These are phyloP conservation scores for Drosophila siamana DNA, from an alignment of 2,888 invertebrate species.

Conservation along the genomic window DNA sequence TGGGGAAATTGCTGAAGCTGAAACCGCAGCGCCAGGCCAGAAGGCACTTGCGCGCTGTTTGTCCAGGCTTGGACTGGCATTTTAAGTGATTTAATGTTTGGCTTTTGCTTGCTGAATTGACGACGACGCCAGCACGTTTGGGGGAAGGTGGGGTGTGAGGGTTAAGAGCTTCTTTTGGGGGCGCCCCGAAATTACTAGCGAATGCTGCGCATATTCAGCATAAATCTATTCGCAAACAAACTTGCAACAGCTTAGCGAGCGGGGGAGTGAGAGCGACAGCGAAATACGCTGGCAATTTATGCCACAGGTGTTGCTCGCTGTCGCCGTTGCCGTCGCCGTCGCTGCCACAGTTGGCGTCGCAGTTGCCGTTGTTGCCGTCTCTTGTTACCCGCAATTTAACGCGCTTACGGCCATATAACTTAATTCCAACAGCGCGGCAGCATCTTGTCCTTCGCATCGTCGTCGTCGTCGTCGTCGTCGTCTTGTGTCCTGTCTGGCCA, in stretches of 20 bases:
- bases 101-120: slow-evolving; percentile 67
- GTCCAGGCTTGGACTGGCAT: slow-evolving; percentile 74
- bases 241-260: slow-evolving; percentile 22
- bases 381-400: slow-evolving; percentile 63
- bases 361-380: slow-evolving; percentile 14
- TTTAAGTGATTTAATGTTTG: slow-evolving; percentile 81
- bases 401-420: slow-evolving; percentile 48
- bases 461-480: too few relatives aligned
- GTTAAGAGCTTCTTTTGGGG: background rate
- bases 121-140: slow-evolving; percentile 34
- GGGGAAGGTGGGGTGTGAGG: background rate
- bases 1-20: slow-evolving; percentile 13
- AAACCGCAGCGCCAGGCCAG: slow-evolving; percentile 27
- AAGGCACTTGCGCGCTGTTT: slow-evolving; percentile 55
- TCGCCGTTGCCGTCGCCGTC: slow-evolving; percentile 11
- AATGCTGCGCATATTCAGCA: slow-evolving; percentile 76
- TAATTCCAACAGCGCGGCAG: slow-evolving; percentile 31
- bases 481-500: slow-evolving; percentile 4
- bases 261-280: background rate
- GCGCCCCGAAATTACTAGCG: slow-evolving; percentile 50
- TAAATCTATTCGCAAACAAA: slow-evolving; percentile 65
- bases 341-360: slow-evolving; percentile 3
- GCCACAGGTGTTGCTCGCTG: slow-evolving; percentile 68
- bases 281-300: slow-evolving; percentile 50
- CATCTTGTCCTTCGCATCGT: too few relatives aligned